Evolutionary conservation across 2,888 invertebrate species (phyloP), one percentile per base, ranked within the genome.

Genomic region (Octodonta nipae): DNA sequence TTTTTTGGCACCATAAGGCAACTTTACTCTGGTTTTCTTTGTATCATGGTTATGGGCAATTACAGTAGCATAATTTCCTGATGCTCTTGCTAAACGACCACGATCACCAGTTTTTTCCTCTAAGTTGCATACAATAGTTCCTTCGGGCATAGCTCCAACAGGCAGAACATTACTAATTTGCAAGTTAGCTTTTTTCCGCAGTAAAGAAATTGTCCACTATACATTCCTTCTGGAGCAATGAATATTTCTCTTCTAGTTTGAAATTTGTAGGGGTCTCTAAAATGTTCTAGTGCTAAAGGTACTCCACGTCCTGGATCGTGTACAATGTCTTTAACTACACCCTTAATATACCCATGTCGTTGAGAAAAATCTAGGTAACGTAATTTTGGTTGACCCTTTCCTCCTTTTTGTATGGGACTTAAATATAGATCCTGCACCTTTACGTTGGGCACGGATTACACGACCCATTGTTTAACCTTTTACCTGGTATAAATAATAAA

Each of bases 1-100:
- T 98, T 98, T 98, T 70, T 99, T 99, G 13, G 95, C 87, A 39
- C 98, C 98, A 22, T 96, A 98, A 27, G 98, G 98, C 45, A 99
- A 71, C 70, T 98, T 98, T 15, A 99, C 89, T 55, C 96, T 75
- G 20, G 95, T 92, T 58, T 91, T 87, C 64, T 85, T 92, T 33
- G 93, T 85, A 58, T 99, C 98, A 26, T 86, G 86, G 60, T 99
- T 99, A 71, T 99, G 98, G 30, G 96, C 92, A 56, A 99, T 92
- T 26, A 99, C 92, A 17, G 95, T 96, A 30, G 98, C 98, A 57
- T 96, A 99, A 67, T 98, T 95, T 42, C 93, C 98, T 48, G 96
- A 98, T 22, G 95, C 88, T 54, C 95, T 78, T 16, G 98, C 98
- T 50, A 99, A 72, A 58, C 93, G 86, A 55, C 98, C 98, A 55